Percentiles rank a stretch among this genome's conserved stretches.
Evolutionary conservation across 2,113 vertebrate species (phyloP).

Genomic region (Clarias batrachus): DNA sequence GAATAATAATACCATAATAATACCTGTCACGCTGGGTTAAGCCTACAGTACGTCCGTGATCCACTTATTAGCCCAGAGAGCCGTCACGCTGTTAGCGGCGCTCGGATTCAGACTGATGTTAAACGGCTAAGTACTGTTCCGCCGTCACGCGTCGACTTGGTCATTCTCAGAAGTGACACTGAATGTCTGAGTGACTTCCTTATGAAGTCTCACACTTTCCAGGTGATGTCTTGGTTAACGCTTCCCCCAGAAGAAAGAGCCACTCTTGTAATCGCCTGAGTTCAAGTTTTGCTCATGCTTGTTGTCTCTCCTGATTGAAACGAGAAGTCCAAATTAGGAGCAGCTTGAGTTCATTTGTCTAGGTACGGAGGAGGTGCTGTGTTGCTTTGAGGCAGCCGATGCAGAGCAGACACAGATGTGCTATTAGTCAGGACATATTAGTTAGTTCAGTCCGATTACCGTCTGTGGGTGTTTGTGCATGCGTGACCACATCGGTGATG

Average conservation of each 20-base stretch:
- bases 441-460: neutral
- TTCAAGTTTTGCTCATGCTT: constrained; percentile 24
- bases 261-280: neutral
- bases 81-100: neutral
- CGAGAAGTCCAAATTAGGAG: neutral
- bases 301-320: constrained; percentile 32
- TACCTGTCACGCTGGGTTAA: neutral
- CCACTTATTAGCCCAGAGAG: constrained; percentile 17
- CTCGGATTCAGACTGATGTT: neutral
- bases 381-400: constrained; percentile 4
- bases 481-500: neutral
- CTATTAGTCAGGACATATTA: neutral
- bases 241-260: neutral
- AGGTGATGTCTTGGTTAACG: neutral
- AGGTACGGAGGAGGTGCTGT: neutral
- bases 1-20: neutral
- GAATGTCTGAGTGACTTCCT: neutral
- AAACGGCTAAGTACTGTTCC: constrained; percentile 24
- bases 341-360: neutral
- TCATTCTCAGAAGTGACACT: neutral
- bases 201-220: neutral
- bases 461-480: neutral
- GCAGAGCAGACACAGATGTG: neutral
- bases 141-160: neutral
- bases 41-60: constrained; percentile 22